Conservation (phyloP, 2,797 vertebrate species). For the Antrozous pallidus region DNA sequence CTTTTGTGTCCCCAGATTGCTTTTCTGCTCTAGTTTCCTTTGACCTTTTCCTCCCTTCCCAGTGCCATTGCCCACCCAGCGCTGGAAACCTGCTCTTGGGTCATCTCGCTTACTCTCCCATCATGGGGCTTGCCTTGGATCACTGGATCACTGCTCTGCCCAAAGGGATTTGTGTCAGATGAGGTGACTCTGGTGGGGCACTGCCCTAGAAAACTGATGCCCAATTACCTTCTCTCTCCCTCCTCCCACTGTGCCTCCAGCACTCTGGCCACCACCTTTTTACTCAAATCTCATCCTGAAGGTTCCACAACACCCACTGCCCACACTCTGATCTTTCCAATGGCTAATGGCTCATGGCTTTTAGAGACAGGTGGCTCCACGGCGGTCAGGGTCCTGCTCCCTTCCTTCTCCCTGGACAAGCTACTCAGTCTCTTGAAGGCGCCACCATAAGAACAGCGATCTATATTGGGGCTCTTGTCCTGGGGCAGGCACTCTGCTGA, state of each 20-base stretch:
- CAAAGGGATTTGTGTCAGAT: not conserved
- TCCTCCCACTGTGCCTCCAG: not conserved
- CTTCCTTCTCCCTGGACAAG: not conserved
- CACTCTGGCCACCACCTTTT: not conserved
- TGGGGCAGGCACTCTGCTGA: not conserved
- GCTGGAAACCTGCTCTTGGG: not conserved
- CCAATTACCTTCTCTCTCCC: not conserved
- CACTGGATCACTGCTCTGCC: not conserved
- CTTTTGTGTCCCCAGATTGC: not conserved
- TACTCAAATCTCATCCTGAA: not conserved
- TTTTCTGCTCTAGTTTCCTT: not conserved
- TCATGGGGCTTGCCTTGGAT: not conserved
- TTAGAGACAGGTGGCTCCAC: not conserved
- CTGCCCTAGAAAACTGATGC: not conserved
- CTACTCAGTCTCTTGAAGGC: not conserved
- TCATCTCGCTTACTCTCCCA: not conserved
- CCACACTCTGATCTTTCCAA: not conserved
- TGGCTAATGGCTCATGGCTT: not conserved
- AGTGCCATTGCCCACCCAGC: not conserved
- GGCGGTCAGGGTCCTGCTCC: not conserved
- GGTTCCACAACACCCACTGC: rapidly evolving
- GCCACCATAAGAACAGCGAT: rapidly evolving
- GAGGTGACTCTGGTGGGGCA: not conserved
- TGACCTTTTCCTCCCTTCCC: not conserved
- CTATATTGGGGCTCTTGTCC: not conserved